Evolutionary conservation across 2,113 vertebrate species (phyloP), one percentile per base, ranked within the genome.

Genomic region (Esox niger): DNA sequence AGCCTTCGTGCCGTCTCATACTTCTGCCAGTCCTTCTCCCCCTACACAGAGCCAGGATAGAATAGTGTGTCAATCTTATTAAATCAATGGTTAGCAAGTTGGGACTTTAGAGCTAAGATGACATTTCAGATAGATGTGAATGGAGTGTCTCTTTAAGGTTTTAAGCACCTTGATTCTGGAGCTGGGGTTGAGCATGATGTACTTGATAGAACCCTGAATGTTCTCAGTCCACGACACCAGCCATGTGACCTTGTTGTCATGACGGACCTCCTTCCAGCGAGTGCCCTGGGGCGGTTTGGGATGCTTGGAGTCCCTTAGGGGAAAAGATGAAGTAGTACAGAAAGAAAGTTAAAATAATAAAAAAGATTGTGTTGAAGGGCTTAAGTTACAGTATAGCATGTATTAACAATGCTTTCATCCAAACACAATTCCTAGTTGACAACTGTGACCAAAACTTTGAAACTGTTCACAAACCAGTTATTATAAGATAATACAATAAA

Each of bases 1-100:
- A 98, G 87, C 77, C 95, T 87, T 29, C 95, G 92, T 21, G 96
- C 96, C 0, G 94, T 97, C 86, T 98, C 96, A 0, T 98, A 98
- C 84, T 98, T 98, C 88, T 98, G 96, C 96, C 96, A 98, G 84
- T 98, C 96, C 78, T 98, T 98, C 86, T 98, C 96, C 38, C 96
- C 96, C 96, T 97, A 83, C 62, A 73, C 33, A 43, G 20, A 61
- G 17, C 35, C 31, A 38, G 23, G 55, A n/a, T 49, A 21, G 20
- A 49, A n/a, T 3, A 49, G 47, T n/a, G n/a, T n/a, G n/a, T n/a
- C n/a, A n/a, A n/a, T n/a, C n/a, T n/a, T n/a, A n/a, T n/a, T n/a
- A n/a, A n/a, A n/a, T n/a, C n/a, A n/a, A n/a, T n/a, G n/a, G n/a
- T n/a, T n/a, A n/a, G n/a, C n/a, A n/a, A n/a, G n/a, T n/a, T n/a